phyloP scores from a whole-genome alignment of 1,140 invertebrate species.

The Metaphire vulgaris region DNA sequence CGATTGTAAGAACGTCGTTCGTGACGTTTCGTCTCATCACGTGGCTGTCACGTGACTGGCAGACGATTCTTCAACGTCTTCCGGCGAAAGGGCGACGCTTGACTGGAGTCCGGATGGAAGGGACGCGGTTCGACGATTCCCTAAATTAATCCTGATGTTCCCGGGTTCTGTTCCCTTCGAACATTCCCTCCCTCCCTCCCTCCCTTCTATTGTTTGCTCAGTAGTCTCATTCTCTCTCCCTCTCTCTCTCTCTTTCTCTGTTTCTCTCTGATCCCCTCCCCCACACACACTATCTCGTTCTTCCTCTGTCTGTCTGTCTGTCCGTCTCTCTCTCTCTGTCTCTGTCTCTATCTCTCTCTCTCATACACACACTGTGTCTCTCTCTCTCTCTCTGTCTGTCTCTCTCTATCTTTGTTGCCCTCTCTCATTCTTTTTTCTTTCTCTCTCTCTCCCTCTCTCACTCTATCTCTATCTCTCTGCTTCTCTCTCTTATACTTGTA shows the following conservation, averaged over 20 bases:
- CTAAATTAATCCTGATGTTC: too few species aligned
- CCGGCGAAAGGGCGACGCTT: too few species aligned
- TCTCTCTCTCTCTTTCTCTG: neutral
- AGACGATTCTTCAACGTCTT: too few species aligned
- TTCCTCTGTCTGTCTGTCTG: neutral
- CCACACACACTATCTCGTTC: neutral
- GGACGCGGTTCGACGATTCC: too few species aligned
- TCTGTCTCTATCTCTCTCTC: neutral
- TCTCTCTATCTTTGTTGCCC: slow-evolving; percentile 15
- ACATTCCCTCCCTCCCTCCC: slow-evolving; percentile 12
- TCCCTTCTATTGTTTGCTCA: neutral
- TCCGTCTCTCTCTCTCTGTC: neutral
- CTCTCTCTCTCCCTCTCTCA: neutral
- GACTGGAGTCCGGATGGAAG: too few species aligned
- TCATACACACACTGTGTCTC: slow-evolving; percentile 8
- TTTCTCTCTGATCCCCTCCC: neutral
- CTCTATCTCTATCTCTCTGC: neutral
- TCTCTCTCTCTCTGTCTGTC: slow-evolving; percentile 22
- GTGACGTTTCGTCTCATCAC: too few species aligned
- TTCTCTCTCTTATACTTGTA: neutral
- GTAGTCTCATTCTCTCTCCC: slow-evolving; percentile 1
- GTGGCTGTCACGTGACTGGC: too few species aligned
- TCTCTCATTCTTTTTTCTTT: neutral
- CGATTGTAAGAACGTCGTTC: too few species aligned
- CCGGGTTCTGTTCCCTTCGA: slow-evolving; percentile 10